phyloP scores from a whole-genome alignment of 2,888 invertebrate genomes.

The Heliconius cydno region DNA sequence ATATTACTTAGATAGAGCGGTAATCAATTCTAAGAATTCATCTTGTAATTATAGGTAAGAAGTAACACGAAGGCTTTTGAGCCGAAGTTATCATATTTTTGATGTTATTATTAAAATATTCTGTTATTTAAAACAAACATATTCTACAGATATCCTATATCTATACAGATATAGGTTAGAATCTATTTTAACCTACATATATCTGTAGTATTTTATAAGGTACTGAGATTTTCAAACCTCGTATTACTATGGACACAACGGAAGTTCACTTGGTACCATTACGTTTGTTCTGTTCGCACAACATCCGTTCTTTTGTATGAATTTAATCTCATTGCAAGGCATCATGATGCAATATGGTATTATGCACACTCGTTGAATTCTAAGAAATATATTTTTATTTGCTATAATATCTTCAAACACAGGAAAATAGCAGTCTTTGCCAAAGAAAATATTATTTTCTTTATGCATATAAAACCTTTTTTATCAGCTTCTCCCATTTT shows the following conservation, averaged over 20 bases:
- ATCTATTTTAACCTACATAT: neutral
- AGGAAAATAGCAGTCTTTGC: no score
- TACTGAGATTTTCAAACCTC: constrained; percentile 16
- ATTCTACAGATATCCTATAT: no score
- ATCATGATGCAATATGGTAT: constrained; percentile 48
- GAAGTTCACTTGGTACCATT: constrained; percentile 69
- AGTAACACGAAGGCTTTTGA: constrained; percentile 58
- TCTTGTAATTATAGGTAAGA: constrained; percentile 41
- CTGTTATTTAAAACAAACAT: neutral
- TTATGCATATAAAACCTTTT: no score
- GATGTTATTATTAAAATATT: constrained; percentile 47
- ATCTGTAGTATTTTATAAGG: neutral
- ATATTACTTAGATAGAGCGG: constrained; percentile 37
- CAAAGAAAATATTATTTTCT: no score
- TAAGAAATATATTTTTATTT: constrained; percentile 39
- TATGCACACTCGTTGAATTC: constrained; percentile 44
- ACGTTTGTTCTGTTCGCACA: constrained; percentile 62
- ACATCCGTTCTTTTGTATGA: constrained; percentile 73
- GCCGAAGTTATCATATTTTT: constrained; percentile 61
- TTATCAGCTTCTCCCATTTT: no score
- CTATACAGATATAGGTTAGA: no score
- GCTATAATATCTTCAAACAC: no score
- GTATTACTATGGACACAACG: constrained; percentile 51
- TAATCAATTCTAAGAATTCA: constrained; percentile 53
- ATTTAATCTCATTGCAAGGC: constrained; percentile 56